A percentile compares a stretch with the other conserved stretches of the same genome.
These are phyloP conservation scores for Cochlearius cochlearius DNA, from an alignment of 2,113 vertebrate species.

Conservation along the genomic window DNA sequence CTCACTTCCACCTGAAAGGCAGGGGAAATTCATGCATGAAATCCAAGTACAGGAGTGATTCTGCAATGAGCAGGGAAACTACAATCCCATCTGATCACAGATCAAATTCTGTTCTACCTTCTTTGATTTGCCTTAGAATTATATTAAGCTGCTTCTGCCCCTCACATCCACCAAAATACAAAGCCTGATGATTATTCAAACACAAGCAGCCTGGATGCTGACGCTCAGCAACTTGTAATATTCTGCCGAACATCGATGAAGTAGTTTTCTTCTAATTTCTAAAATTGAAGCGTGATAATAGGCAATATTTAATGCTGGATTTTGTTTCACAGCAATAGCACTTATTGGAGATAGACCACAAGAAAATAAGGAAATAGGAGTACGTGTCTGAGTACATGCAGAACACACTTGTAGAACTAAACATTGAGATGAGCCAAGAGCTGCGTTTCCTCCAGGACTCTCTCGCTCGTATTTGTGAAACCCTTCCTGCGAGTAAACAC, in stretches of 20 bases:
- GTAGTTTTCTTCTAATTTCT: not conserved
- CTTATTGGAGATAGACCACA: conserved; percentile 22
- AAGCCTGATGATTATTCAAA: not conserved
- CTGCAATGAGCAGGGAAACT: not conserved
- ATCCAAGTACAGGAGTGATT: not conserved
- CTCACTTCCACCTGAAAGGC: not conserved
- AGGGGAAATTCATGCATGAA: not conserved
- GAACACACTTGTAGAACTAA: not conserved
- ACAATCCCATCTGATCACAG: not conserved
- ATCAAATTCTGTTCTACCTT: not conserved
- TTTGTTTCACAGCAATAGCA: not conserved
- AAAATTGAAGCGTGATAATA: not conserved
- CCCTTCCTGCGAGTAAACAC: conserved; percentile 57
- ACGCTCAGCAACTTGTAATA: not conserved
- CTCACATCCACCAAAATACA: not conserved
- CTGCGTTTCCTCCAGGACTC: not conserved
- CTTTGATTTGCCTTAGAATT: not conserved
- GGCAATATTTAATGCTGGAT: not conserved
- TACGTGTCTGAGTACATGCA: not conserved
- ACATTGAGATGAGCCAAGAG: conserved; percentile 47
- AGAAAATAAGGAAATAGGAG: conserved; percentile 17
- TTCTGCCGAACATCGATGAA: not conserved
- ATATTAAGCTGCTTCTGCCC: not conserved
- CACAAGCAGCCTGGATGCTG: not conserved
- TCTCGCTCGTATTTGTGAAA: not conserved